These are phyloP conservation scores for Ectemnius lituratus DNA, from an alignment of 2,888 invertebrate genomes.

Conservation along the genomic window DNA sequence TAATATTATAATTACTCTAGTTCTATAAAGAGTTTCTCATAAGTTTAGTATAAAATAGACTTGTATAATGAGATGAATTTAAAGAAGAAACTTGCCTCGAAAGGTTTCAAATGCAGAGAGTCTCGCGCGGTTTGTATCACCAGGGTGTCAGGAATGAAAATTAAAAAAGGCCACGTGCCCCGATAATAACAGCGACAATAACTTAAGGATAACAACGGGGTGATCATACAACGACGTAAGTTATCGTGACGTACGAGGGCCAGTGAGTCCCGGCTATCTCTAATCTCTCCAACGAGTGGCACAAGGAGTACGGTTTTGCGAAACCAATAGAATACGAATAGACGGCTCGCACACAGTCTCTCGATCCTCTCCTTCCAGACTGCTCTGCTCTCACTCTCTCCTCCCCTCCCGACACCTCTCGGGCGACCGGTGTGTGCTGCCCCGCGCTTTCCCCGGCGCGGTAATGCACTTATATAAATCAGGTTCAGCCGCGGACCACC, in stretches of 20 bases:
- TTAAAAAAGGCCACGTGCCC: not conserved
- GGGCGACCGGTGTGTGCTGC: conserved; percentile 4
- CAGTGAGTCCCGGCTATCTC: conserved; percentile 29
- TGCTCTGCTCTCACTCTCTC: conserved; percentile 23
- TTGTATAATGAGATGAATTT: no score
- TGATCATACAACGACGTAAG: conserved; percentile 38
- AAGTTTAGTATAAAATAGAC: no score
- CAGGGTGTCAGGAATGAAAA: no score
- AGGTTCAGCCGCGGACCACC: conserved; percentile 78
- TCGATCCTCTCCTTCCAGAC: not conserved
- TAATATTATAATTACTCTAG: no score
- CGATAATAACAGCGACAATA: conserved; percentile 13
- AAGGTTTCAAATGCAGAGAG: no score
- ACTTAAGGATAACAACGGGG: conserved; percentile 9
- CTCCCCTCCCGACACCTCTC: conserved; percentile 15
- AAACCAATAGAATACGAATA: conserved; percentile 56
- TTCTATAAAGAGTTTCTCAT: no score
- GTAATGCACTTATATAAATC: conserved; percentile 78
- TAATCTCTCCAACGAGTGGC: conserved; percentile 37
- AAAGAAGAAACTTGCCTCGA: no score
- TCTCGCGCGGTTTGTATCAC: no score
- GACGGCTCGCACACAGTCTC: conserved; percentile 17
- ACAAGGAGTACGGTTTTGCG: conserved; percentile 38
- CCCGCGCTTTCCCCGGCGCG: conserved; percentile 65
- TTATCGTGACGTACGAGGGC: conserved; percentile 35